Base-by-base conservation (phyloP, 2,797 vertebrate species). In the Sparus aurata region DNA sequence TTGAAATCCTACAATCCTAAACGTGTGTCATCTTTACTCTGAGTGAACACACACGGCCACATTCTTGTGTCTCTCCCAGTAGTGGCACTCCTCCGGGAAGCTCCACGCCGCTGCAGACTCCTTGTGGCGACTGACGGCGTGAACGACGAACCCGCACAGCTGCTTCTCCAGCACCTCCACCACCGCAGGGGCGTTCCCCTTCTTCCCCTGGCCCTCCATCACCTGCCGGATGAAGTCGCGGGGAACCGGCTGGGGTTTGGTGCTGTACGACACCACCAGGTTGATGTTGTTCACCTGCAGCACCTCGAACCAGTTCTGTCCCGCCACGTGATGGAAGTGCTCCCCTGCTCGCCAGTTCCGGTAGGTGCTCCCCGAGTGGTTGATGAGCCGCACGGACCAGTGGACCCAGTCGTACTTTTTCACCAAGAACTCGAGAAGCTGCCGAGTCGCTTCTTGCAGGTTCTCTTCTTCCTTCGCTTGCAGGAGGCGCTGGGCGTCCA, bases 11-110 rank as follows among this genome's bases (percentile, higher is more conserved):
- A 27, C 50, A 61, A 64, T 20, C 30, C 4, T 45, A 27, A 53
- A 5, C 41, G 0, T 2, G 12, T n/a, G 15, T 49, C 38, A 50
- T 34, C 49, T 59, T 86, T 30, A 92, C 73, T 96, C 95, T 0
- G 94, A 94, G 82, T 96, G 96, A 54, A 96, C 91, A 12, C 96
- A 96, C 50, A 96, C 77, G 0, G 87, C 73, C 46, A 95, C 93
- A 0, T 95, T 95, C 89, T 93, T 95, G 89, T 95, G 94, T 38
- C 84, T 90, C 80, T 95, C 94, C 96, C 96, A 96, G 91, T 96
- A 95, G 89, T 96, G 96, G 57, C 94, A 94, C 12, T 95, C 94
- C 5, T 95, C 94, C 0, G 95, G 93, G 55, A 96, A 96, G 84
- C 90, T 96, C 84, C 93, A 95, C 0, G 90, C 92, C 0, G 95